These are phyloP conservation scores for Acanthosepion pharaonis DNA, from an alignment of 2,888 invertebrate species.

Conservation along the genomic window DNA sequence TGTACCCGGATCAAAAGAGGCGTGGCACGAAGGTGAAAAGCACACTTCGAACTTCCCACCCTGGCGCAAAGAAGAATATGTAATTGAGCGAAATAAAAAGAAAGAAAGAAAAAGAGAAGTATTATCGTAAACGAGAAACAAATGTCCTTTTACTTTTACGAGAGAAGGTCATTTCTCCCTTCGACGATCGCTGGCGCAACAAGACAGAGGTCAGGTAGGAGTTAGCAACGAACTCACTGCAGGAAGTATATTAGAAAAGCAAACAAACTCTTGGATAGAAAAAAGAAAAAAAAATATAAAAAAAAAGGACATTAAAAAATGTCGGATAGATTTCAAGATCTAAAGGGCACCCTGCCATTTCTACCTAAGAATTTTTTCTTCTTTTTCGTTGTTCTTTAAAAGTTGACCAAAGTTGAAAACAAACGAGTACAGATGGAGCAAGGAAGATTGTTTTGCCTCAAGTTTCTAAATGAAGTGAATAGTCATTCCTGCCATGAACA, in stretches of 20 bases:
- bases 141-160: not conserved
- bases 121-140: not conserved
- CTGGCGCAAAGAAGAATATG: not conserved
- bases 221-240: too few species aligned
- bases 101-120: not conserved
- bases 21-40: not conserved
- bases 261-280: not conserved
- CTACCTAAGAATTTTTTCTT: too few species aligned
- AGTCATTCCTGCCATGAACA: too few species aligned
- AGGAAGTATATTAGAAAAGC: not conserved
- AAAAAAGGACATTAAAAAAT: not conserved
- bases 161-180: not conserved
- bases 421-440: too few species aligned
- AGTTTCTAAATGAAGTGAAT: too few species aligned
- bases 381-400: too few species aligned
- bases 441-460: too few species aligned
- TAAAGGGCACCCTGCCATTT: too few species aligned
- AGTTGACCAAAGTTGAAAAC: too few species aligned
- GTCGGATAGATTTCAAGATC: not conserved
- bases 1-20: not conserved
- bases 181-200: not conserved
- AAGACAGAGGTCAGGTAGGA: not conserved
- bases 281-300: not conserved
- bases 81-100: not conserved
- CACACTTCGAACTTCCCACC: not conserved